Conservation (phyloP, 2,113 vertebrate genomes). For the Chrysochloris asiatica region DNA sequence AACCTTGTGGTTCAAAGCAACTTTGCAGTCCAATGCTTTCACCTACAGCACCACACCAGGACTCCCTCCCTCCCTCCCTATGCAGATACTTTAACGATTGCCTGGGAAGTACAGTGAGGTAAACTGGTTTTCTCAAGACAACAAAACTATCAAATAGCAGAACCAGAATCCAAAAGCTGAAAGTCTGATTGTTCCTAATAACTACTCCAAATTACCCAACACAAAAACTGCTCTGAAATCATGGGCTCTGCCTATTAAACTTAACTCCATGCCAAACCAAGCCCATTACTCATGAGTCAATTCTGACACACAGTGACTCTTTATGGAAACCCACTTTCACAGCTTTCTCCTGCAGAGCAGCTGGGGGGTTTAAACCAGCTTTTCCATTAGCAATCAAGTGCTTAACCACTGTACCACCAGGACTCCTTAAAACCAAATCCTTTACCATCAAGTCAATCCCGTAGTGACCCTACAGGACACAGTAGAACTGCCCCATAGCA, state of each 20-base stretch:
- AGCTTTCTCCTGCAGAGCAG: background rate
- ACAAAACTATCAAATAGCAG: background rate
- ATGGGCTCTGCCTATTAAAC: background rate
- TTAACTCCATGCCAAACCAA: background rate
- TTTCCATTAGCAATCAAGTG: background rate
- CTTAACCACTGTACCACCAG: background rate
- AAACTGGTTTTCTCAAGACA: background rate
- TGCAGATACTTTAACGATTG: background rate
- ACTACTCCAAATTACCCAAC: background rate
- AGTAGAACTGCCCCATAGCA: background rate
- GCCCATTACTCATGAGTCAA: background rate
- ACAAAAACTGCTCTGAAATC: slow-evolving; percentile 3
- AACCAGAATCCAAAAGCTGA: background rate
- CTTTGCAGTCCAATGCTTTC: too few species aligned
- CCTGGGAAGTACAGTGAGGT: background rate
- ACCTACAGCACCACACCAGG: too few species aligned
- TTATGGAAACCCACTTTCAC: background rate
- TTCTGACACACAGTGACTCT: background rate
- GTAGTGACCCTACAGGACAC: background rate
- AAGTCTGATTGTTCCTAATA: background rate
- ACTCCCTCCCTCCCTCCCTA: too few species aligned
- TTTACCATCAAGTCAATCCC: background rate
- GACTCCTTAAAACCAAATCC: too few species aligned
- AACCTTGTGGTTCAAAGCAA: too few species aligned
- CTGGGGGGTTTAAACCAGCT: background rate